Conservation (phyloP, 2,113 vertebrate species). For the Lophius piscatorius region DNA sequence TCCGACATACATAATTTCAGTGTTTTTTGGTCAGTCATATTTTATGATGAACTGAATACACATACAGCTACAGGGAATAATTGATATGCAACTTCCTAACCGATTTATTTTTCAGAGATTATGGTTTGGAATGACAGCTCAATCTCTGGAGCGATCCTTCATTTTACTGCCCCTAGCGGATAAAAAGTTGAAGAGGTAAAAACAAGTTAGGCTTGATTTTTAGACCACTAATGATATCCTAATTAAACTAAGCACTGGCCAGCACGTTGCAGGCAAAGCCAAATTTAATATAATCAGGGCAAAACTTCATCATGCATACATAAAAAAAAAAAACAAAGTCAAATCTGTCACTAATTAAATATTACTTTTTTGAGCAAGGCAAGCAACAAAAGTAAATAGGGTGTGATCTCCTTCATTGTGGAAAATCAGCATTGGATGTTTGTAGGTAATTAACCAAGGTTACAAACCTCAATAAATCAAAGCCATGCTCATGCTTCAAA, state of each 20-base stretch:
- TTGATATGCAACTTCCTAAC: conserved; percentile 62
- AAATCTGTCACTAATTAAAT: conserved; percentile 58
- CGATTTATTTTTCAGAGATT: conserved; percentile 63
- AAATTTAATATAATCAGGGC: conserved; percentile 67
- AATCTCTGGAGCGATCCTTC: conserved; percentile 51
- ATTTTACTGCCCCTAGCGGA: conserved; percentile 49
- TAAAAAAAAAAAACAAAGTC: conserved; percentile 71
- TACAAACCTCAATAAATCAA: conserved; percentile 72
- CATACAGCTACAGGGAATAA: conserved; percentile 46
- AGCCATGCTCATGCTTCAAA: conserved; percentile 50
- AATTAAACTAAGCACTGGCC: conserved; percentile 42
- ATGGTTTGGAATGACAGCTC: conserved; percentile 31
- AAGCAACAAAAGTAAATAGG: conserved; percentile 51
- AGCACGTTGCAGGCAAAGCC: conserved; percentile 53
- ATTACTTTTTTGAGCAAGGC: conserved; percentile 59
- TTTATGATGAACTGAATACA: conserved; percentile 56
- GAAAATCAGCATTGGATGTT: conserved; percentile 39
- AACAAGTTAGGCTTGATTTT: conserved; percentile 54
- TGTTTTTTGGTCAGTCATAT: conserved; percentile 50
- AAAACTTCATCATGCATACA: conserved; percentile 50
- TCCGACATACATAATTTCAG: conserved; percentile 27
- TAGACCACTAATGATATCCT: conserved; percentile 52
- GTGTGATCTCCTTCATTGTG: conserved; percentile 37
- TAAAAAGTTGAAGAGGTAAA: conserved; percentile 60
- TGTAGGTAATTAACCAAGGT: conserved; percentile 69